Conservation (phyloP, 1,140 invertebrate species). For the Bombus confusus region DNA sequence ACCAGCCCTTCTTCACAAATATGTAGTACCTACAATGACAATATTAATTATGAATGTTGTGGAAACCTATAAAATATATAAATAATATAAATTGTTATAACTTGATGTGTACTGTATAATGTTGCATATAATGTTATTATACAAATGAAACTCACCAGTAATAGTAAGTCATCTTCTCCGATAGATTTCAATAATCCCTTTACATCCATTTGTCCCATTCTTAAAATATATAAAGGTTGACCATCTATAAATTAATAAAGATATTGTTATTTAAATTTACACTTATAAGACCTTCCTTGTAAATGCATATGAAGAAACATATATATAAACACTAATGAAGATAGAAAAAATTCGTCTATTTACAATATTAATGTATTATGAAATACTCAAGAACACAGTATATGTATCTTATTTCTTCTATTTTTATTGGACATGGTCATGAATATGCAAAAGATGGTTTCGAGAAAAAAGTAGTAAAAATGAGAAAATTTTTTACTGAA, state of each 20-base stretch:
- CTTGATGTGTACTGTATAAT: background rate
- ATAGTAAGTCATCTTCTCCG: slow-evolving; percentile 95
- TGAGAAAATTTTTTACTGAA: too few relatives aligned
- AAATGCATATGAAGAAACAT: too few relatives aligned
- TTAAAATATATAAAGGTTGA: slow-evolving; percentile 94
- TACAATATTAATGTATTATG: too few relatives aligned
- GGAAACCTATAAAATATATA: slow-evolving; percentile 24
- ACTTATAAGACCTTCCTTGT: too few relatives aligned
- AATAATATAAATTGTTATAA: background rate
- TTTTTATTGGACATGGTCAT: too few relatives aligned
- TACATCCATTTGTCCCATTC: slow-evolving; percentile 96
- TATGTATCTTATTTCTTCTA: too few relatives aligned
- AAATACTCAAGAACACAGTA: too few relatives aligned
- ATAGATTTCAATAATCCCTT: slow-evolving; percentile 96
- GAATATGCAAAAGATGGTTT: too few relatives aligned
- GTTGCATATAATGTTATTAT: background rate
- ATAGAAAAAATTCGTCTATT: too few relatives aligned
- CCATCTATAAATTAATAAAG: slow-evolving; percentile 86
- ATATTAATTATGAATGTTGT: slow-evolving; percentile 34
- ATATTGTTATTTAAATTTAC: too few relatives aligned
- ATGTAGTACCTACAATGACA: slow-evolving; percentile 87
- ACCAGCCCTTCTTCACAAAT: slow-evolving; percentile 93
- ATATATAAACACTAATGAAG: too few relatives aligned
- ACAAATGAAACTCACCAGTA: slow-evolving; percentile 86
- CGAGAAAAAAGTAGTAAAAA: too few relatives aligned